Evolutionary conservation across 2,888 invertebrate genomes (phyloP), one percentile per base, ranked within the genome.

Genomic region (Argynnis bischoffii): DNA sequence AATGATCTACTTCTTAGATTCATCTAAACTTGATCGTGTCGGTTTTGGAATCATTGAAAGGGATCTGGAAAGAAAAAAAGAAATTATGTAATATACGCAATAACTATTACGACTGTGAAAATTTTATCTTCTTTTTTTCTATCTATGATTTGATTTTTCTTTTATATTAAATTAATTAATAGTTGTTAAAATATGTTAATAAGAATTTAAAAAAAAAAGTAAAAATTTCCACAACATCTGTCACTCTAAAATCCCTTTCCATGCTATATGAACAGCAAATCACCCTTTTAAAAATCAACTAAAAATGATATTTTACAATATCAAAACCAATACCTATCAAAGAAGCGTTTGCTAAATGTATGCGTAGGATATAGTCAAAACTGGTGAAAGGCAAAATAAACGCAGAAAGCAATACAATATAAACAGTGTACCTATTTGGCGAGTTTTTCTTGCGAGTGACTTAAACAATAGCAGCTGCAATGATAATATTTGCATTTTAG

Each of bases 401-500:
- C 79, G 60, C 69, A 86, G 78, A 69, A 90, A 90, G 89, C 89
- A 80, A 80, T 85, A 88, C 79, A 81, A 81, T 88, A 83, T 80
- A 85, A 88, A 75, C 77, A 79, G 81, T 90, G 89, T 92, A 92
- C 92, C 92, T 92, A 92, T 90, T 92, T 88, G 83, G 80, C 79
- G 90, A 83, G 85, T 76, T 84, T 88, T 86, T 91, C 91, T 89
- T 86, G 86, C 79, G 90, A 87, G 90, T 92, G 92, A 89, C 90
- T 92, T 90, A 92, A 90, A 81, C 92, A 92, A 92, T 92, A 92
- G 92, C 92, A 92, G 92, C 92, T 92, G 92, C 80, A 92, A 92
- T 80, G 77, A 86, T 78, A 90, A 91, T 78, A 83, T 81, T 78
- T 73, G 74, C 74, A 57, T 71, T 89, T 89, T 87, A 89, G 83